Base-by-base conservation (phyloP, 2,888 invertebrate species). In the Andrena flavipes region DNA sequence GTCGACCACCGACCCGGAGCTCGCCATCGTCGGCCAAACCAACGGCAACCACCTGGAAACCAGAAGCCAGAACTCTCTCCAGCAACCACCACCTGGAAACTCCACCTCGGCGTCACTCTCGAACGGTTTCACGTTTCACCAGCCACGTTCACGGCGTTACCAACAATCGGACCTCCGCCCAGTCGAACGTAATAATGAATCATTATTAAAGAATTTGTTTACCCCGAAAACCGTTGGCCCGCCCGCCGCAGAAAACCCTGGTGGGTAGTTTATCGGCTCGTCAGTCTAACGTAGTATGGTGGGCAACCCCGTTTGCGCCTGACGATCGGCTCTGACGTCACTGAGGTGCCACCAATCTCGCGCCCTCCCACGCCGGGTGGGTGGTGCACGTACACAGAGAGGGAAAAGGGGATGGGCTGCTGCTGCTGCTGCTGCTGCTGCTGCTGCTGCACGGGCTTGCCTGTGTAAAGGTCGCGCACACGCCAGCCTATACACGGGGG, bases 261-360 rank as follows among this genome's bases (percentile, higher is more conserved):
- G 77, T 73, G 79, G 85, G 60, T 81, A 84, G 82, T 84, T 89
- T 88, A 90, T 87, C 89, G 83, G 84, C 75, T 81, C 86, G 89
- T 90, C 90, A 90, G 89, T 88, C 90, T 90, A 90, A 90, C 90
- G 90, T 90, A 87, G 87, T 80, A 78, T 79, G 78, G 71, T 73
- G 68, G 79, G 81, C 77, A 89, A 76, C 68, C 84, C 84, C 80
- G 77, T 84, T 85, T 90, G 85, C 87, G 88, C 88, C 87, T 85
- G 87, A 87, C 88, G 84, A 86, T 85, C 76, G 62, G 16, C 75
- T 84, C 88, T 88, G 88, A 88, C 88, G 88, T 88, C 88, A 88
- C 77, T 67, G 78, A 71, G 76, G 76, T 79, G 79, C 82, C 84
- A 51, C 80, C 83, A 79, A 79, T 83, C 69, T 77, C 81, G 60